These are phyloP conservation scores for Pollicipes pollicipes DNA, from an alignment of 1,140 invertebrate species.

Conservation along the genomic window DNA sequence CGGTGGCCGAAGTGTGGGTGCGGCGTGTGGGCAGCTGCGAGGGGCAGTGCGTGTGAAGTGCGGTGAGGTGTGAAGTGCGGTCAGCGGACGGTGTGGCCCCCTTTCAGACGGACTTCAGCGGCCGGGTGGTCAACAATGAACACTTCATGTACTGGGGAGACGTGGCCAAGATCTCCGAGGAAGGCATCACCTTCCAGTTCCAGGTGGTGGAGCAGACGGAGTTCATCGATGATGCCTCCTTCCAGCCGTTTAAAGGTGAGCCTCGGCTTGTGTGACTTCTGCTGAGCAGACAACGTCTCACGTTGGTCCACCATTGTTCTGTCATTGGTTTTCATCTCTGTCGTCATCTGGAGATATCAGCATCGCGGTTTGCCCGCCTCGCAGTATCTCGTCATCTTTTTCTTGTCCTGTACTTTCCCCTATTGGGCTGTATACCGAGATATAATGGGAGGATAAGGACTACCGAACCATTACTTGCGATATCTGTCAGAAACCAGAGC, in stretches of 20 bases:
- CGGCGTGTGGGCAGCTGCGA: not conserved
- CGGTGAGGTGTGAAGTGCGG: conserved; percentile 12
- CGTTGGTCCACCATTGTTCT: conserved; percentile 6
- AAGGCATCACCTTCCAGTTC: conserved; percentile 78
- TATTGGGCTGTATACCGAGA: no score
- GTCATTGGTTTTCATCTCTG: not conserved
- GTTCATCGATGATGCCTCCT: conserved; percentile 95
- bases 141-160: conserved; percentile 98
- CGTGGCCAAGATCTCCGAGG: conserved; percentile 74
- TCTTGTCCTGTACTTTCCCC: no score
- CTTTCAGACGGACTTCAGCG: conserved; percentile 96
- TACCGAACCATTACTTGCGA: no score
- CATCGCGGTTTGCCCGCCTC: no score
- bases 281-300: no score
- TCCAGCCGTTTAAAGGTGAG: conserved; percentile 92
- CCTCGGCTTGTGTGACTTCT: no score
- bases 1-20: not conserved
- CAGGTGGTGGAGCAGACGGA: conserved; percentile 95
- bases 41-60: not conserved
- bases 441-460: no score
- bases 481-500: no score
- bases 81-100: no score
- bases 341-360: no score
- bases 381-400: no score
- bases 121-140: conserved; percentile 94